These are phyloP conservation scores for Nyctereutes procyonoides DNA, from an alignment of 2,113 vertebrate species.

Conservation along the genomic window DNA sequence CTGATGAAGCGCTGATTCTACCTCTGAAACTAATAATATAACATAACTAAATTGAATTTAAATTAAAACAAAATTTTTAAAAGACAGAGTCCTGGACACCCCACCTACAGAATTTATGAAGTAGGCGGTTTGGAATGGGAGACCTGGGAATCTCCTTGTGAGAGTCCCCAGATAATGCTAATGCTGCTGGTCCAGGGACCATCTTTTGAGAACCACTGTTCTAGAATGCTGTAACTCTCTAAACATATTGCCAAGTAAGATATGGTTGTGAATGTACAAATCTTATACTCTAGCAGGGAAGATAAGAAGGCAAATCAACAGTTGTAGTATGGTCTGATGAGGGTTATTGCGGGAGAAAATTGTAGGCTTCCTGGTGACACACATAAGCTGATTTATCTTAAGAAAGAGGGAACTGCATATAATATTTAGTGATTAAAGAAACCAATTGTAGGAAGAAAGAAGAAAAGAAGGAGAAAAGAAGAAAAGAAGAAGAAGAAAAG, in stretches of 20 bases:
- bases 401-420: background rate
- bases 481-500: too few relatives aligned
- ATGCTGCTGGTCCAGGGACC: background rate
- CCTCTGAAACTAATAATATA: background rate
- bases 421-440: slow-evolving; percentile 28
- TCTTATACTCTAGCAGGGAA: background rate
- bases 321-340: background rate
- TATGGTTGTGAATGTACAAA: background rate
- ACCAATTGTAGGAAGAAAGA: background rate
- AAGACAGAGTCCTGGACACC: background rate
- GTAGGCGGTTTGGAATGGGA: background rate
- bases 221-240: background rate
- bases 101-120: background rate
- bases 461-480: background rate
- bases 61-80: background rate
- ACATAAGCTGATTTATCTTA: background rate
- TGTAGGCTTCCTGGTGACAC: background rate
- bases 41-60: background rate
- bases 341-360: background rate
- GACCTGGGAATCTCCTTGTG: background rate
- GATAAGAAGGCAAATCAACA: background rate
- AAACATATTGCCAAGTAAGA: background rate
- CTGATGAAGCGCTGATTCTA: background rate
- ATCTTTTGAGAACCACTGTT: background rate
- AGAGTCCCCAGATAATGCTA: background rate